A percentile compares a stretch with the other conserved stretches of the same genome.
Evolutionary conservation across 1,140 invertebrate species (phyloP).

Genomic region (Leptonema lineaticorne): DNA sequence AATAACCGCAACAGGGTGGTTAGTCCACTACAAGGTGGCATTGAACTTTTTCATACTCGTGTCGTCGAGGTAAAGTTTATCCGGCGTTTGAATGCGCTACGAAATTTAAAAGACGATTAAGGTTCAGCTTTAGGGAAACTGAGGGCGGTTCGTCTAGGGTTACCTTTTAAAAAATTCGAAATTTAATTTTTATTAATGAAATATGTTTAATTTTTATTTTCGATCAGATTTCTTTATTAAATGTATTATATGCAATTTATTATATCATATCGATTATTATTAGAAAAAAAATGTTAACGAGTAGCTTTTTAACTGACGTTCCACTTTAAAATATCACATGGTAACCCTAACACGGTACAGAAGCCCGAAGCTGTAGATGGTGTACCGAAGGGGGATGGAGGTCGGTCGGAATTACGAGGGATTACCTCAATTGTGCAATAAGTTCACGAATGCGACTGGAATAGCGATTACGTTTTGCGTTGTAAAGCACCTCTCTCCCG

Average conservation of each 20-base stretch:
- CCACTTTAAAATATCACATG: too few species aligned
- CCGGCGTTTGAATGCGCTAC: conserved; percentile 15
- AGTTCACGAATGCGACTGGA: conserved; percentile 38
- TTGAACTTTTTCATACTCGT: conserved; percentile 13
- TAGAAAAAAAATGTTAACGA: too few species aligned
- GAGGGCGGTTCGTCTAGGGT: background rate
- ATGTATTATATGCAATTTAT: too few species aligned
- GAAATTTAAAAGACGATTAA: conserved; percentile 33
- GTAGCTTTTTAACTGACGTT: too few species aligned
- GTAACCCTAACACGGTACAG: too few species aligned
- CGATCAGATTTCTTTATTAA: too few species aligned
- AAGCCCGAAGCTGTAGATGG: background rate
- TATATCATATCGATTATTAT: too few species aligned
- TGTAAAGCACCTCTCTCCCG: conserved; percentile 29
- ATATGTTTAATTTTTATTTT: too few species aligned
- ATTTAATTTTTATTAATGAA: too few species aligned
- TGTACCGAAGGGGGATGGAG: conserved; percentile 1
- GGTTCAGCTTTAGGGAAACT: conserved; percentile 26
- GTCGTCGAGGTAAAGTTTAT: conserved; percentile 4
- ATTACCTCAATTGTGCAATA: conserved; percentile 41
- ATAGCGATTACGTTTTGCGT: conserved; percentile 34
- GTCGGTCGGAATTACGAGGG: conserved; percentile 23
- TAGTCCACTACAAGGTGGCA: background rate
- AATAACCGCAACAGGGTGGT: too few species aligned
- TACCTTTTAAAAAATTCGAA: too few species aligned